These are phyloP conservation scores for Tympanuchus pallidicinctus DNA, from an alignment of 2,113 vertebrate species.

Conservation along the genomic window DNA sequence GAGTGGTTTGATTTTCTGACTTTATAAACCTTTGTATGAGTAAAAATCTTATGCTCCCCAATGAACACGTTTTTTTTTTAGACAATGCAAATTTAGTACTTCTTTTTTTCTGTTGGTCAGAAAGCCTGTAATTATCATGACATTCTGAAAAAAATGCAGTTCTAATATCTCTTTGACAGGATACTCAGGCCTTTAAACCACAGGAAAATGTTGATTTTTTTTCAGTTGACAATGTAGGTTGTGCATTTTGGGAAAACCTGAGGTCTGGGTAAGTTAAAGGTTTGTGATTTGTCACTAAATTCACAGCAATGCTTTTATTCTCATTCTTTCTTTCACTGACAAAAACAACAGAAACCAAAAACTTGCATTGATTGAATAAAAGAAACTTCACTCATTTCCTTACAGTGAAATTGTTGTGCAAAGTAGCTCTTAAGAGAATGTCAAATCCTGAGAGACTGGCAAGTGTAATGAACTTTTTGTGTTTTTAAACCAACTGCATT, in stretches of 20 bases:
- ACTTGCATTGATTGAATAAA: slow-evolving; percentile 24
- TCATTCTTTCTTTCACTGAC: background rate
- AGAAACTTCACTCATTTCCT: background rate
- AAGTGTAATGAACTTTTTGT: slow-evolving; percentile 27
- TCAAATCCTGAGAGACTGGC: slow-evolving; percentile 1
- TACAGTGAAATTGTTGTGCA: background rate
- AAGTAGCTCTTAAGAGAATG: background rate
- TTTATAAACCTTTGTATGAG: background rate
- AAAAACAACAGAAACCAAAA: background rate
- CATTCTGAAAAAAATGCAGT: background rate
- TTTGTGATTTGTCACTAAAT: background rate
- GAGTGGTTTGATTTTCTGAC: background rate
- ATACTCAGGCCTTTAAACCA: background rate
- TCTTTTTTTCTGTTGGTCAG: background rate
- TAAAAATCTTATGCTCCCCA: background rate
- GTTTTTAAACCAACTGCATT: slow-evolving; percentile 25
- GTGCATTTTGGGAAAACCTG: background rate
- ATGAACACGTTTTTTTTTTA: background rate
- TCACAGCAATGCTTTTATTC: background rate
- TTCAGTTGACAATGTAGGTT: background rate
- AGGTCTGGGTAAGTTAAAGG: background rate
- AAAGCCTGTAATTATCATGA: background rate
- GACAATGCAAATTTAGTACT: background rate
- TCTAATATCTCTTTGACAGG: background rate
- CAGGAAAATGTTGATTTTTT: background rate